A percentile compares a stretch with the other conserved stretches of the same genome.
Conservation (phyloP, 1,140 invertebrate genomes). For the Diploscapter pachys region DNA sequence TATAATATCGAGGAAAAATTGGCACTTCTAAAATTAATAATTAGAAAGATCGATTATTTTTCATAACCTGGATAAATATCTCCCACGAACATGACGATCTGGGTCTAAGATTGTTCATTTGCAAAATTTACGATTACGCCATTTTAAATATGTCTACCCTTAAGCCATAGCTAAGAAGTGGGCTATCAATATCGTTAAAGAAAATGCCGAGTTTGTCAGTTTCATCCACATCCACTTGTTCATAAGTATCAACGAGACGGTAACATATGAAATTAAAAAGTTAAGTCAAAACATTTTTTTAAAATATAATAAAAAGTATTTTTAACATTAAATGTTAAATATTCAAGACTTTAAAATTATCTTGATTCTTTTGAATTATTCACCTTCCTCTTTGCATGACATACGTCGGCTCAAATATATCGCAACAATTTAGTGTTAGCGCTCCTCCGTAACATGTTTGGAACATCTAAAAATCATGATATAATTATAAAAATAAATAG, state of each 20-base stretch:
- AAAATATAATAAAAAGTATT: too few relatives aligned
- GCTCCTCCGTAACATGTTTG: conserved; percentile 22
- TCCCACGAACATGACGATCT: conserved; percentile 23
- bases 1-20: conserved; percentile 25
- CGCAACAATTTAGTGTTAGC: conserved; percentile 11
- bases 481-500: too few relatives aligned
- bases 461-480: background rate
- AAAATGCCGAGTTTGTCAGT: conserved; percentile 12
- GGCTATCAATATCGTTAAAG: conserved; percentile 22
- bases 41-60: background rate
- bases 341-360: background rate
- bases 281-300: too few relatives aligned
- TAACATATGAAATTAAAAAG: conserved; percentile 1
- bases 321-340: background rate
- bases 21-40: conserved; percentile 4
- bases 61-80: conserved; percentile 8
- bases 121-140: background rate
- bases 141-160: background rate
- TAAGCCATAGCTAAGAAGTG: conserved; percentile 11
- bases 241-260: conserved; percentile 14
- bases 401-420: conserved; percentile 28
- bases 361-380: too few relatives aligned
- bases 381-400: conserved; percentile 25
- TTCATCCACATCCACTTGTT: conserved; percentile 28
- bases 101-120: background rate